Evolutionary conservation across 1,140 invertebrate species (phyloP).

Genomic region (Adoxophyes honmai): DNA sequence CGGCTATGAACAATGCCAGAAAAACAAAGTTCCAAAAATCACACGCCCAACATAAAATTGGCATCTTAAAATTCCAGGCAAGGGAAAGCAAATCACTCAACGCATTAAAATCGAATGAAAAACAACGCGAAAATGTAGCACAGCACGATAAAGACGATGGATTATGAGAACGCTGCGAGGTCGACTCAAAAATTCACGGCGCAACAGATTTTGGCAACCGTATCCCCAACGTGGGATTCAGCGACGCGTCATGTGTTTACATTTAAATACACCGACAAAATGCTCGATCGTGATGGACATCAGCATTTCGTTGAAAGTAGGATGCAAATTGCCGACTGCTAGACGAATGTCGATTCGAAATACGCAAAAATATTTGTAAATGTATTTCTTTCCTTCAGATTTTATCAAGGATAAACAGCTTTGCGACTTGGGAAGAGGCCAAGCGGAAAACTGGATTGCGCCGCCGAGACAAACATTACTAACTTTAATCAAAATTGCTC

Average conservation of each 20-base stretch:
- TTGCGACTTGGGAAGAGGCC: constrained; percentile 45
- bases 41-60: constrained; percentile 24
- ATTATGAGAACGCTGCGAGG: constrained; percentile 20
- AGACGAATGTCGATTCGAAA: constrained; percentile 18
- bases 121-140: constrained; percentile 20
- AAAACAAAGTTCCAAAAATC: constrained; percentile 23
- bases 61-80: constrained; percentile 22
- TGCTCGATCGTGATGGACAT: constrained; percentile 3
- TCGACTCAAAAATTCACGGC: constrained; percentile 25
- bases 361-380: constrained; percentile 33
- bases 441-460: constrained; percentile 35
- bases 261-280: constrained; percentile 24
- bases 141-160: constrained; percentile 29
- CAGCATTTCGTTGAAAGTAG: neutral
- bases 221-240: constrained; percentile 32
- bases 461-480: constrained; percentile 14
- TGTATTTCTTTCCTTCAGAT: constrained; percentile 34
- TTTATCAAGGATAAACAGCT: constrained; percentile 41
- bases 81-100: neutral
- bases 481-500: constrained; percentile 18
- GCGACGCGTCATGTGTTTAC: constrained; percentile 38
- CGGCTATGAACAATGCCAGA: constrained; percentile 24
- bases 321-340: neutral
- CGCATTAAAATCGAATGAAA: constrained; percentile 1
- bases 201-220: constrained; percentile 42